These are phyloP conservation scores for Brotula barbata DNA, from an alignment of 2,797 vertebrate genomes.

Conservation along the genomic window DNA sequence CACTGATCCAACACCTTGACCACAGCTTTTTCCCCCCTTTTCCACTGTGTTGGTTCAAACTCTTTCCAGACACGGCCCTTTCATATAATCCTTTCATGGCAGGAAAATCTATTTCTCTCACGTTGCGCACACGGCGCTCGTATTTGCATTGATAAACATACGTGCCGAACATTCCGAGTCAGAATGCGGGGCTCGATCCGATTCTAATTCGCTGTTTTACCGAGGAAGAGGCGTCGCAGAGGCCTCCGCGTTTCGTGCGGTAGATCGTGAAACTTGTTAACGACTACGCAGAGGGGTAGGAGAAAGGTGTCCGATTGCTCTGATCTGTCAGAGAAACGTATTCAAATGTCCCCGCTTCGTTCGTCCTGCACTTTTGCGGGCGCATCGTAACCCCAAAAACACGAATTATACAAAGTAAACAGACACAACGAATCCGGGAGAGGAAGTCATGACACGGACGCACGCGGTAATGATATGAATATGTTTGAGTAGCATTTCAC, in stretches of 20 bases:
- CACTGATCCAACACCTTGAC: constrained; percentile 7
- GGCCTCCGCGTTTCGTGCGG: too few species aligned
- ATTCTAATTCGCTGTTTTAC: not conserved
- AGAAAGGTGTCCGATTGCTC: too few species aligned
- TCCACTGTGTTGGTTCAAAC: constrained; percentile 3
- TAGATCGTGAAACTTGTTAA: not conserved
- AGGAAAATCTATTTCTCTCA: not conserved
- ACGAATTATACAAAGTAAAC: too few species aligned
- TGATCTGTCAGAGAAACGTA: not conserved
- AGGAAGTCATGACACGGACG: constrained; percentile 6
- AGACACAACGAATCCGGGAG: not conserved
- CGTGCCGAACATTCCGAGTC: not conserved
- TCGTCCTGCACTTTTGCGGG: too few species aligned
- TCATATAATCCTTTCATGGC: not conserved
- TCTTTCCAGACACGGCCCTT: constrained; percentile 6
- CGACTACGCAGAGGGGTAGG: constrained; percentile 12
- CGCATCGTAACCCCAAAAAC: too few species aligned
- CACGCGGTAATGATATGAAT: constrained; percentile 8
- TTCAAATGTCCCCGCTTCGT: too few species aligned
- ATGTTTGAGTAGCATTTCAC: not conserved
- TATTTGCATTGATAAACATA: not conserved
- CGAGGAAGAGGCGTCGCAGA: not conserved
- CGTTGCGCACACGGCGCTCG: not conserved
- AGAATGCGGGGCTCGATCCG: not conserved
- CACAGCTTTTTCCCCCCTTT: not conserved